Evolutionary conservation across 2,113 vertebrate genomes (phyloP).

Genomic region (Zeus faber): DNA sequence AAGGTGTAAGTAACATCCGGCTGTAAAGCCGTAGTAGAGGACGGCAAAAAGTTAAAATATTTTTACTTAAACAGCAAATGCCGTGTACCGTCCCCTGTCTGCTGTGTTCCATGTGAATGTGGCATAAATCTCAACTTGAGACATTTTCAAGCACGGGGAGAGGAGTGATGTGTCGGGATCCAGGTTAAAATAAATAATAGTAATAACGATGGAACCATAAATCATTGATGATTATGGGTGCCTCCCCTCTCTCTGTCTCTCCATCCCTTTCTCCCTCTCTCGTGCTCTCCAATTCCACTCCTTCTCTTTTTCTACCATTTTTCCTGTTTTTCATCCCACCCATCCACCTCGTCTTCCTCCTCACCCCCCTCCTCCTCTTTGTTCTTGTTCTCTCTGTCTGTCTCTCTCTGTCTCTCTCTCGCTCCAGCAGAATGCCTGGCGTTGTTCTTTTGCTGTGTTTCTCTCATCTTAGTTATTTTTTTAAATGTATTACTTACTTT

Average conservation of each 20-base stretch:
- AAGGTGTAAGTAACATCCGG: too few species aligned
- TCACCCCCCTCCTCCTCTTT: not conserved
- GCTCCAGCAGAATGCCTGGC: too few species aligned
- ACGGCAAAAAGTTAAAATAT: too few species aligned
- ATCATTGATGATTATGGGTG: conserved; percentile 52
- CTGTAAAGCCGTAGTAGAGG: too few species aligned
- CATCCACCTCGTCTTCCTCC: not conserved
- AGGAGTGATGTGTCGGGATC: conserved; percentile 28
- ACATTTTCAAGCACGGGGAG: conserved; percentile 19
- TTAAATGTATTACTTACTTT: too few species aligned
- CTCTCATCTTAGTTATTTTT: too few species aligned
- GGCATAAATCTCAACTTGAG: too few species aligned
- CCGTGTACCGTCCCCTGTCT: too few species aligned
- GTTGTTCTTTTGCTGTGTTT: too few species aligned
- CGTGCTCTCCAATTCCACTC: conserved; percentile 20
- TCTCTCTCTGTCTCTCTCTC: too few species aligned
- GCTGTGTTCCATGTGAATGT: too few species aligned
- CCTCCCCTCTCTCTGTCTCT: not conserved
- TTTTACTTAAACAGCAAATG: too few species aligned
- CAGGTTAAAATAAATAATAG: conserved; percentile 51
- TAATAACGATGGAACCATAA: conserved; percentile 51
- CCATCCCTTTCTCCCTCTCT: conserved; percentile 23
- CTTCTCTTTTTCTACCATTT: not conserved
- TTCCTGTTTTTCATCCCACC: not conserved
- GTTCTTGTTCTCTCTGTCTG: not conserved